Base-by-base conservation (phyloP, 2,113 vertebrate genomes). In the Apistogramma diplotaenia region DNA sequence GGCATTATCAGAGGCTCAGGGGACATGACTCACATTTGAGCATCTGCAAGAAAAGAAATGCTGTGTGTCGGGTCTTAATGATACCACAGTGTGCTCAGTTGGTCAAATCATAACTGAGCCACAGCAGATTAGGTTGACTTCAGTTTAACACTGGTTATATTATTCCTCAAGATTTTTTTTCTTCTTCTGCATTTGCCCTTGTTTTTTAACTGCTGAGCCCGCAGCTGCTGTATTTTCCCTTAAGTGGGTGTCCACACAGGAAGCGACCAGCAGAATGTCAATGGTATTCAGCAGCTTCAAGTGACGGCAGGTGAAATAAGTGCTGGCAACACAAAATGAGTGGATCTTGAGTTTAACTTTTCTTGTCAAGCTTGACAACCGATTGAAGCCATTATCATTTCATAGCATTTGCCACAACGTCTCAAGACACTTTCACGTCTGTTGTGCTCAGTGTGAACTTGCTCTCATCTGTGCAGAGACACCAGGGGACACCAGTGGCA, bases 131-230 rank as follows among this genome's bases (percentile, higher is more conserved):
- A 53, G 16, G 29, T 35, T 29, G 40, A 65, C 27, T 31, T 70
- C 7, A 51, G 49, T 31, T 29, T 51, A 70, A 70, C 65, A 8
- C 46, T 46, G 43, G 11, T 46, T 46, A 46, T 46, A 2, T 18
- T 18, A 18, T 49, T 49, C 46, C 46, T 49, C 53, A 56, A 12
- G 31, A n/a, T n/a, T n/a, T n/a, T 2, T 74, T 58, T 59, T 9
- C 8, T 13, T 33, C 35, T 60, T 18, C 7, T 12, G 2, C 12
- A 2, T 55, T 77, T 31, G 65, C 27, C 35, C 19, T 79, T 7
- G 55, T 53, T 57, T 13, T 80, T 8, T 57, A 60, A 81, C 54
- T 74, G 84, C 85, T 90, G 85, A 87, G 74, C 5, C 73, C 84
- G 87, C 81, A 83, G 78, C 72, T 83, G 6, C 15, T 7, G 15